Evolutionary conservation across 2,113 vertebrate species (phyloP).

Genomic region (Platysternon megacephalum): DNA sequence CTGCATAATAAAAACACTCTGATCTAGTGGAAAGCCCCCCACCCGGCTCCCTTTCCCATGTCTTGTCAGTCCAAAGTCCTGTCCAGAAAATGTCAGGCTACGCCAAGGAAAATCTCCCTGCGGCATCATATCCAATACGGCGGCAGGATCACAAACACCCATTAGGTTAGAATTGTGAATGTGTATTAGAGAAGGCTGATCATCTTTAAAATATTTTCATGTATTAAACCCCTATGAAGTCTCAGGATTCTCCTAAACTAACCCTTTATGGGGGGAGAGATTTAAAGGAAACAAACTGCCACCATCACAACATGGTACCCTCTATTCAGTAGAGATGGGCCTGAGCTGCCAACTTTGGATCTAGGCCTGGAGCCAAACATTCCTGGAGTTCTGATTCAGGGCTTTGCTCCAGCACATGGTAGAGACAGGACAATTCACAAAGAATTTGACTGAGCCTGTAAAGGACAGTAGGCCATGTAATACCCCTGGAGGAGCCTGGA

Average conservation of each 20-base stretch:
- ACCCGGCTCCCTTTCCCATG: not conserved
- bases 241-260: conserved; percentile 31
- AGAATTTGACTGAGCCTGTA: not conserved
- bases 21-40: not conserved
- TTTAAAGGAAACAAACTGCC: not conserved
- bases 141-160: not conserved
- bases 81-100: not conserved
- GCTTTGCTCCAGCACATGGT: not conserved
- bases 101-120: not conserved
- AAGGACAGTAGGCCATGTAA: not conserved
- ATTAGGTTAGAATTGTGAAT: not conserved
- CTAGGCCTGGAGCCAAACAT: not conserved
- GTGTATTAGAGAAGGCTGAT: not conserved
- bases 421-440: not conserved
- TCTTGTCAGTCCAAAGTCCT: not conserved
- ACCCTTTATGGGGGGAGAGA: not conserved
- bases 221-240: not conserved
- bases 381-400: not conserved
- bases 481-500: not conserved
- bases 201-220: not conserved
- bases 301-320: not conserved
- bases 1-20: not conserved
- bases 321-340: not conserved
- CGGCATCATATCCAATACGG: not conserved
- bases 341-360: not conserved